Evolutionary conservation across 2,797 vertebrate species (phyloP).

Genomic region (Austrolebias charrua): DNA sequence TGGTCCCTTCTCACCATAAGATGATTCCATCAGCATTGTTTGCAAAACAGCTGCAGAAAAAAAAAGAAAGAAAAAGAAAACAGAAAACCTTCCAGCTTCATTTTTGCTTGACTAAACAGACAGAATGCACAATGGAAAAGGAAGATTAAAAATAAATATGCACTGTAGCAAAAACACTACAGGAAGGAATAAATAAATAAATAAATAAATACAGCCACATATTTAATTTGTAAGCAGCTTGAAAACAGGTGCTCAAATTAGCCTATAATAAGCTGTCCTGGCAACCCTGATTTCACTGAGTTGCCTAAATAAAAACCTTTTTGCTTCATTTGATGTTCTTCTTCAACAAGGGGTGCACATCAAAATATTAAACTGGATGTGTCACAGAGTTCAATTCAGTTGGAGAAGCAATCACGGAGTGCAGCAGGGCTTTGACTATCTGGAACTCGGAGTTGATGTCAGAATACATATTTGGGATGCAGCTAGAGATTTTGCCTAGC

Average conservation of each 20-base stretch:
- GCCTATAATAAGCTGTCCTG: background rate
- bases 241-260: background rate
- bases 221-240: background rate
- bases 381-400: slow-evolving; percentile 36
- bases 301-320: slow-evolving; percentile 31
- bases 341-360: slow-evolving; percentile 10
- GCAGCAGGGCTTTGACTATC: slow-evolving; percentile 41
- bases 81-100: no score
- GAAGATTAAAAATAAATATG: background rate
- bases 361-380: slow-evolving; percentile 32
- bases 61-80: no score
- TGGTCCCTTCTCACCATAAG: no score
- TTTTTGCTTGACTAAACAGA: background rate
- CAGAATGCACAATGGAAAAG: background rate
- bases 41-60: no score
- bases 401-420: slow-evolving; percentile 44
- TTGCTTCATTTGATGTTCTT: slow-evolving; percentile 3
- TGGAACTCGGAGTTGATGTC: slow-evolving; percentile 48
- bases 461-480: slow-evolving; percentile 61
- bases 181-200: no score
- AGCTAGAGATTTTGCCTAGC: slow-evolving; percentile 42
- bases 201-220: no score
- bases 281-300: slow-evolving; percentile 14
- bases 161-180: background rate
- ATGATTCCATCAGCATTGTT: no score